A percentile compares a stretch with the other conserved stretches of the same genome.
These are phyloP conservation scores for Athetis lepigone DNA, from an alignment of 2,888 invertebrate genomes.

Conservation along the genomic window DNA sequence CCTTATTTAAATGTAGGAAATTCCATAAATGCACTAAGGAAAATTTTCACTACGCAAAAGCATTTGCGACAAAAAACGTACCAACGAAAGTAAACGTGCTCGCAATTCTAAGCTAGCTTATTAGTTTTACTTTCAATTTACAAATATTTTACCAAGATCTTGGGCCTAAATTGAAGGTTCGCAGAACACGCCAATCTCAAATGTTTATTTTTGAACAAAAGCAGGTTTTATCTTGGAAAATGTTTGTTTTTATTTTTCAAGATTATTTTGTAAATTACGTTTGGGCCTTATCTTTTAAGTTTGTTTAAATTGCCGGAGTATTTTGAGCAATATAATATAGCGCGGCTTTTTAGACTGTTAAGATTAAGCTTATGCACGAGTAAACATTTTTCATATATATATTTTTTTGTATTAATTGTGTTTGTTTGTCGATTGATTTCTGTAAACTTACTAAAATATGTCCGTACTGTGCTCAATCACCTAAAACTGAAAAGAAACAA, in stretches of 20 bases:
- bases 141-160: constrained; percentile 27
- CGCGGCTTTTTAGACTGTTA: constrained; percentile 14
- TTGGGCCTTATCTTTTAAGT: constrained; percentile 41
- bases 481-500: constrained; percentile 39
- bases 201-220: constrained; percentile 45
- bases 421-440: constrained; percentile 25
- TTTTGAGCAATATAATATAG: constrained; percentile 17
- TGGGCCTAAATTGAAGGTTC: constrained; percentile 19
- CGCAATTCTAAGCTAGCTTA: constrained; percentile 40
- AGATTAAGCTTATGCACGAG: constrained; percentile 11
- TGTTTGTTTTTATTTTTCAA: constrained; percentile 43
- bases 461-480: constrained; percentile 3
- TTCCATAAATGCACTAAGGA: constrained; percentile 13
- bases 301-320: constrained; percentile 19
- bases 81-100: constrained; percentile 59
- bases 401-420: constrained; percentile 3
- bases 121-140: constrained; percentile 55
- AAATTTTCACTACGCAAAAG: constrained; percentile 28
- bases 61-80: constrained; percentile 45
- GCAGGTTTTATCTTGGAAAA: constrained; percentile 47
- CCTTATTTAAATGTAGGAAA: constrained; percentile 26
- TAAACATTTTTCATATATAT: constrained; percentile 21
- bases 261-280: constrained; percentile 42
- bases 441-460: constrained; percentile 18
- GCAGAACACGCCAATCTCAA: constrained; percentile 25